Evolutionary conservation across 2,113 vertebrate genomes (phyloP).

Genomic region (Dipodomys stephensi): DNA sequence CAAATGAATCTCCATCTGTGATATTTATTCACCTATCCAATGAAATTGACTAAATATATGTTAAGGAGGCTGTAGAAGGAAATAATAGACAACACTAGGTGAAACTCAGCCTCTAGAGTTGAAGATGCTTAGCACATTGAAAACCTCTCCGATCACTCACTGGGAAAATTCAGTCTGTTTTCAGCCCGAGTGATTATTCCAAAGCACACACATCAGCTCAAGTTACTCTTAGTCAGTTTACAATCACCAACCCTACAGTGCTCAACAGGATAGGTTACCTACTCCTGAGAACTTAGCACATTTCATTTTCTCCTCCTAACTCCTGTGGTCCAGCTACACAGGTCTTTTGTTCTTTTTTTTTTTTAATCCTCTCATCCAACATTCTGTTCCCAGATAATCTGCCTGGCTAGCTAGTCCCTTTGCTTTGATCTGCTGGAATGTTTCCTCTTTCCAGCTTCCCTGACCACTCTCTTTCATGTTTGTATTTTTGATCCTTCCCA

Average conservation of each 20-base stretch:
- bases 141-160: neutral
- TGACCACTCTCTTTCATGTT: neutral
- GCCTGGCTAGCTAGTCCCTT: neutral
- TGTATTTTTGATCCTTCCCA: too few relatives aligned
- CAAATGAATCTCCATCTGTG: neutral
- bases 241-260: fast-evolving
- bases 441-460: neutral
- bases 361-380: neutral
- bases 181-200: neutral
- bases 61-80: neutral
- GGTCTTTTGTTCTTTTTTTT: neutral
- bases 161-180: neutral
- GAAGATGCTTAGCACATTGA: neutral
- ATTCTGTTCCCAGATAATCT: neutral
- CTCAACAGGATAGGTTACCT: fast-evolving
- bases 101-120: neutral
- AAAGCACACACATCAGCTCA: neutral
- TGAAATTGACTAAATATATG: neutral
- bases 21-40: neutral
- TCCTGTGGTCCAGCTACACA: neutral
- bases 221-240: too few relatives aligned
- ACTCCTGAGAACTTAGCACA: neutral
- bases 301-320: neutral
- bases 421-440: neutral
- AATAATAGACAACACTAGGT: neutral